Evolutionary conservation across 1,140 invertebrate genomes (phyloP), one percentile per base, ranked within the genome.

Genomic region (Wiebesia pumilae): DNA sequence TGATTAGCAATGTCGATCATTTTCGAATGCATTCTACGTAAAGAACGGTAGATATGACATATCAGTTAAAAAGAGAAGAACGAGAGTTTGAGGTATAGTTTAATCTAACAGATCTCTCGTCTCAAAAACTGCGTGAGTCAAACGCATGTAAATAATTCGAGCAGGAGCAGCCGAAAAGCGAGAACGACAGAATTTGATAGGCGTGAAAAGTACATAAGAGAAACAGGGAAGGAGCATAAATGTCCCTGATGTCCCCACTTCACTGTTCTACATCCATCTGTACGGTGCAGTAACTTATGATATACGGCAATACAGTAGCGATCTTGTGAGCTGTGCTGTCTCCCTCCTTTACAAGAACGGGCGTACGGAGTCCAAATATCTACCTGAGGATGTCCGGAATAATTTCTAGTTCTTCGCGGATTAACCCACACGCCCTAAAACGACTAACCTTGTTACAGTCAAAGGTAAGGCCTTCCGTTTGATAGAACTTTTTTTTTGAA

Each of bases 321-420:
- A 51, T 84, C 40, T 51, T 71, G 84, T 33, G 84, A 43, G 65
- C 77, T 81, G 84, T 81, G 84, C 75, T 81, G 78, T 85, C 35
- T 73, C 47, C 51, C 78, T 81, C 78, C 77, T 62, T 81, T 43
- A 81, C 77, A 47, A 85, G 65, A 85, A 81, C 77, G 79, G 79
- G 79, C 84, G 84, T 40, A 80, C 62, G 77, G 77, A 80, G 78
- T 71, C 65, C 62, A 47, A 85, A 54, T 80, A 80, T 85, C 84
- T 62, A 35, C 38, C 69, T 43, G 79, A 93, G 91, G 90, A 93
- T 93, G 90, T 89, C 89, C 91, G 92, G 91, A 89, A 93, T 94
- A 90, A 89, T 94, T 90, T 92, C 91, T 88, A 93, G 93, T 83
- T 93, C 90, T 90, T 91, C 92, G 90, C 92, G 93, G 89, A 86